These are phyloP conservation scores for Elgaria multicarinata DNA, from an alignment of 2,113 vertebrate species.

Conservation along the genomic window DNA sequence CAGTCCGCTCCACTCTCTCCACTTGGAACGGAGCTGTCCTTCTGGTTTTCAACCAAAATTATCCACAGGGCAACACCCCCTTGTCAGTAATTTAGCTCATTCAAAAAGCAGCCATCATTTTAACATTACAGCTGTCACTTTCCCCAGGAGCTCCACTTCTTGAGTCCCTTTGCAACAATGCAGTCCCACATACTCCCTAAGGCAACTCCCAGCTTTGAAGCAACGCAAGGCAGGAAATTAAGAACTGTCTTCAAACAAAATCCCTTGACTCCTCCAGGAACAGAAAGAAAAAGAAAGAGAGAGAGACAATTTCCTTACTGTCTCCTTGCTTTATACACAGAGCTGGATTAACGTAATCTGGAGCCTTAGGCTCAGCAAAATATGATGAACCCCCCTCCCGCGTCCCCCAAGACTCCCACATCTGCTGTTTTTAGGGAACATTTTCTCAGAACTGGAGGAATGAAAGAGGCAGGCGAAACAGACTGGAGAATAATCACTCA, in stretches of 20 bases:
- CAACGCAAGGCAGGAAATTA: slow-evolving; percentile 79
- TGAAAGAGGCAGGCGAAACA: neutral
- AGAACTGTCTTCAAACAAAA: slow-evolving; percentile 78
- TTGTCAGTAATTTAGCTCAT: slow-evolving; percentile 47
- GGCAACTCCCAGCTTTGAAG: slow-evolving; percentile 67
- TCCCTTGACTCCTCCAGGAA: slow-evolving; percentile 44
- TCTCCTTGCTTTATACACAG: slow-evolving; percentile 1
- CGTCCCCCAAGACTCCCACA: neutral
- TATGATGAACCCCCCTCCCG: neutral
- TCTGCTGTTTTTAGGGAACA: neutral
- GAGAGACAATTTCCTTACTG: slow-evolving; percentile 28
- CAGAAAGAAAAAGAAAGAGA: neutral
- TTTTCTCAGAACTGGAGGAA: neutral
- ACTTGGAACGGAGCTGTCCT: neutral
- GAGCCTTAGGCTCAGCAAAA: neutral
- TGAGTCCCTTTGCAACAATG: neutral
- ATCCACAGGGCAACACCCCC: neutral
- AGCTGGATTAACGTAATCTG: slow-evolving; percentile 16
- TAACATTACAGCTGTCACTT: slow-evolving; percentile 81
- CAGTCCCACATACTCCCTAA: slow-evolving; percentile 12
- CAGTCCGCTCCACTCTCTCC: neutral
- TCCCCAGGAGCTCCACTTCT: slow-evolving; percentile 38
- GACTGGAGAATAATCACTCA: neutral
- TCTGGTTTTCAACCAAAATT: neutral
- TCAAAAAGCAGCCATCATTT: slow-evolving; percentile 42